These are phyloP conservation scores for Mus musculus DNA, from an alignment of 2,113 vertebrate genomes.

Conservation along the genomic window DNA sequence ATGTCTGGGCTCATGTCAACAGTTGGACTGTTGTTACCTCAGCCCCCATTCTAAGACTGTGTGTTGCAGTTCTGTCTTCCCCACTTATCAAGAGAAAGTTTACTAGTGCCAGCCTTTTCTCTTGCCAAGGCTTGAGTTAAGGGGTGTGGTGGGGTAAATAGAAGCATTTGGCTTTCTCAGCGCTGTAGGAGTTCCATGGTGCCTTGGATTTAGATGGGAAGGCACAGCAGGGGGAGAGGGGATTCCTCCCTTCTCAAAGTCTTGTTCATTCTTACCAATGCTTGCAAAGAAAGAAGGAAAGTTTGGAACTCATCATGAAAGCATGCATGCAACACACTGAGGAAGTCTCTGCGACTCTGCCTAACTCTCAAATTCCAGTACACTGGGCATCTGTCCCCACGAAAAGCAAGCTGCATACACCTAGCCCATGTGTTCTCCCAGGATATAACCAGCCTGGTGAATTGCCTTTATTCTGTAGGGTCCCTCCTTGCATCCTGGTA, in stretches of 20 bases:
- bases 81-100: neutral
- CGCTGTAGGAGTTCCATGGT: neutral
- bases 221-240: fast-evolving
- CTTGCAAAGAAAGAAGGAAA: neutral
- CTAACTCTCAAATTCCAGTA: fast-evolving
- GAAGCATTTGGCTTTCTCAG: neutral
- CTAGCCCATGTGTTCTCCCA: neutral
- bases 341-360: neutral
- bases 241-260: no score
- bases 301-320: neutral
- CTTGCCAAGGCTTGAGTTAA: neutral
- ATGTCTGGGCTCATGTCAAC: neutral
- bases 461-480: neutral
- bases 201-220: neutral
- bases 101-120: neutral
- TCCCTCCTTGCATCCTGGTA: neutral
- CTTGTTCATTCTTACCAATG: neutral
- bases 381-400: fast-evolving
- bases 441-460: neutral
- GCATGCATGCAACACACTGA: neutral
- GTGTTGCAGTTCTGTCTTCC: neutral
- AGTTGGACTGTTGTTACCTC: neutral
- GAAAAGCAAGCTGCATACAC: neutral
- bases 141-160: neutral
- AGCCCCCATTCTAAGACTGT: neutral